Evolutionary conservation across 2,797 vertebrate species (phyloP), one percentile per base, ranked within the genome.

Genomic region (Acipenser oxyrinchus): DNA sequence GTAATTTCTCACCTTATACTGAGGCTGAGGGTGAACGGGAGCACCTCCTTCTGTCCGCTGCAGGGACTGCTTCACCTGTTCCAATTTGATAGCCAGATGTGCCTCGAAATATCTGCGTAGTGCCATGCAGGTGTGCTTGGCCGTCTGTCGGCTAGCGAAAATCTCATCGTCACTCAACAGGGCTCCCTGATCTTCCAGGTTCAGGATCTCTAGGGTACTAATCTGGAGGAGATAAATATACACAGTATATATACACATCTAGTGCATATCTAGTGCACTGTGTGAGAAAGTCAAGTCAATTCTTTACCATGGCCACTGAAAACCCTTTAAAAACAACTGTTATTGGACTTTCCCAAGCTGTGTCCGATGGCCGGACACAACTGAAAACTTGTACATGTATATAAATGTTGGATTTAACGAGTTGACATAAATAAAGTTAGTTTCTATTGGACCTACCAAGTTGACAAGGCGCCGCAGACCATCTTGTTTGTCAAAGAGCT

Each of bases 111-210:
- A 99, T 48, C 96, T 88, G 51, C 97, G 94, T 72, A 99, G 86
- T 10, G 97, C 96, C 96, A 99, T 99, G 84, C 97, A 99, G 37
- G 97, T 99, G 78, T 99, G 97, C 71, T 99, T 98, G 74, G 97
- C 96, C 0, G 96, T 99, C 81, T 99, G 97, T 69, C 97, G 93
- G 74, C 97, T 99, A 67, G 97, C 97, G 85, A 99, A 99, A 81
- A 99, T 98, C 87, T 98, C 95, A 69, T 99, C 97, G 66, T 99
- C 97, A 6, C 95, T 99, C 78, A 99, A 73, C 23, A 98, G 88
- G 0, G 94, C 93, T 64, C 95, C 95, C 76, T 98, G 97, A 81
- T 99, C 96, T 75, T 99, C 96, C 2, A 94, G 87, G 81, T 98
- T 99, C 75, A 99, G 81, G 81, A 99, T 99, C 81, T 99, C 97